Evolutionary conservation across 2,888 invertebrate species (phyloP), one percentile per base, ranked within the genome.

Genomic region (Molorchus minor): DNA sequence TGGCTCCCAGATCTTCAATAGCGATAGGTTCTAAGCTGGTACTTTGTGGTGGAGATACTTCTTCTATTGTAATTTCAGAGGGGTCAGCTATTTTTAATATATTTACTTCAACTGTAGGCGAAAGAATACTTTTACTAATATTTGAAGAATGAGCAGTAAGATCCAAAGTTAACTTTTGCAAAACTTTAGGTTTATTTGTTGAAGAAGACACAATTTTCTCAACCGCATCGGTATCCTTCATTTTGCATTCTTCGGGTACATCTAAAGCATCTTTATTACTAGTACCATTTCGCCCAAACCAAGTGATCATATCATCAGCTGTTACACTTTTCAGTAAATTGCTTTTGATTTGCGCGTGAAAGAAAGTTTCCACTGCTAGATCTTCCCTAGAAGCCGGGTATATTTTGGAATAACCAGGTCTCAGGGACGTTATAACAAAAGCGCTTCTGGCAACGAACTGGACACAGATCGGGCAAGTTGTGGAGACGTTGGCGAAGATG

Each of bases 291-390:
- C 84, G 84, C 35, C 87, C 87, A 68, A 88, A 88, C 88, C 88
- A 88, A 1, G 87, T 88, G 21, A 87, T 86, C 15, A 87, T 82
- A 70, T 88, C 88, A 67, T 88, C 88, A 53, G 87, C 87, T 10
- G 86, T 86, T 21, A 87, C 86, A 4, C 85, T 86, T 69, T 83
- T 81, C 0, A 88, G 79, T 25, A 88, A 77, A 8, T 84, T 84
- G 63, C 87, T 87, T n/a, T 84, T 84, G 41, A 82, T 80, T 67
- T 82, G 80, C 0, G 87, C 85, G 56, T 88, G 87, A 82, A 87
- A 88, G 74, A 88, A 87, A 2, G 84, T 84, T 74, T 87, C 87
- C 0, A 87, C 87, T 0, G 86, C 86, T 43, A 87, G 76, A 68
- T 88, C 87, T 58, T 87, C 85, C 61, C 87, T 78, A 1, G 84